phyloP scores from a whole-genome alignment of 2,113 vertebrate species.

The Ochotona curzoniae region DNA sequence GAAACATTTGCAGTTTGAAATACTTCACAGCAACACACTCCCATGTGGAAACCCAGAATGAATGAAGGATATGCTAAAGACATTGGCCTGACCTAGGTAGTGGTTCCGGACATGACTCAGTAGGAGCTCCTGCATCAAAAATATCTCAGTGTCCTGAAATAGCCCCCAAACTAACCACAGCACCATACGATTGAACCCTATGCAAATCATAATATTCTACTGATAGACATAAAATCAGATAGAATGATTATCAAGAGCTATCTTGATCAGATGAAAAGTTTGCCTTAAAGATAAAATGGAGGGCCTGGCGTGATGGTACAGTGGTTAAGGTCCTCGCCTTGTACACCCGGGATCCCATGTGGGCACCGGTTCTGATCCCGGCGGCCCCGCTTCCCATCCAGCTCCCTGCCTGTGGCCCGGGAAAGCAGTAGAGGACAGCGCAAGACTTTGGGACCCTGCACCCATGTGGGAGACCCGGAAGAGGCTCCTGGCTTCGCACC shows the following conservation, averaged over 20 bases:
- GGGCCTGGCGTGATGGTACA: no score
- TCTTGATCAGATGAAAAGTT: background rate
- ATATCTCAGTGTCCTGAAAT: slow-evolving; percentile 1
- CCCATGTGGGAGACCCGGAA: no score
- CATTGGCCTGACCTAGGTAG: background rate
- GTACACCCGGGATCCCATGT: no score
- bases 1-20: slow-evolving; percentile 62
- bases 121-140: background rate
- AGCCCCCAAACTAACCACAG: background rate
- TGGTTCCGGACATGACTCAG: background rate
- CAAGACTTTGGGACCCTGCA: no score
- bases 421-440: no score
- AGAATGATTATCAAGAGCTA: slow-evolving; percentile 6
- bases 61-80: slow-evolving; percentile 59
- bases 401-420: no score
- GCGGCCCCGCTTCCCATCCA: no score
- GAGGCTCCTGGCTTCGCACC: no score
- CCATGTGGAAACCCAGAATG: slow-evolving; percentile 15
- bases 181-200: background rate
- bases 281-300: background rate
- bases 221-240: background rate
- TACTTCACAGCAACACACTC: slow-evolving; percentile 24
- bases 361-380: no score
- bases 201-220: background rate
- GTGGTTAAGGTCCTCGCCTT: no score